Percentiles rank a stretch among this genome's conserved stretches.
These are phyloP conservation scores for Tetragnatha versicolor DNA, from an alignment of 1,140 invertebrate genomes.

Conservation along the genomic window DNA sequence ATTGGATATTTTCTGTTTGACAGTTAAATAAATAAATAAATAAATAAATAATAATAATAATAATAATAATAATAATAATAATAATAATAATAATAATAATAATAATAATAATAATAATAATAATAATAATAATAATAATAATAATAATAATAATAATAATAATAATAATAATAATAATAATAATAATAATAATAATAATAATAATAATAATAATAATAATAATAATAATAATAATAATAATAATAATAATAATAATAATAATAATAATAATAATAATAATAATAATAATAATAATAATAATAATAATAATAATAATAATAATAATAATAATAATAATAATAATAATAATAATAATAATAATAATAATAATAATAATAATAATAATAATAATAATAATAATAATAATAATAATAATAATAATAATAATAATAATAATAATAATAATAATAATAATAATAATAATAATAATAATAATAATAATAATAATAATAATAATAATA, in stretches of 20 bases:
- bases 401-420: background rate
- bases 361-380: background rate
- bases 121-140: background rate
- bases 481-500: background rate
- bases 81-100: background rate
- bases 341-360: background rate
- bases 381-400: background rate
- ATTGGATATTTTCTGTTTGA: too few species aligned
- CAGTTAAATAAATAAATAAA: too few species aligned
- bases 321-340: background rate
- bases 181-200: background rate
- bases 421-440: background rate
- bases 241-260: background rate
- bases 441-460: background rate
- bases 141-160: background rate
- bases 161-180: background rate
- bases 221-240: background rate
- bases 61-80: background rate
- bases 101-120: background rate
- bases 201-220: background rate
- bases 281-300: background rate
- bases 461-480: background rate
- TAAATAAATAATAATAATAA: background rate
- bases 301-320: background rate
- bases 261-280: background rate